Percentiles rank a stretch among this genome's conserved stretches.
phyloP scores from a whole-genome alignment of 2,888 invertebrate genomes.

The Margaritifera margaritifera region DNA sequence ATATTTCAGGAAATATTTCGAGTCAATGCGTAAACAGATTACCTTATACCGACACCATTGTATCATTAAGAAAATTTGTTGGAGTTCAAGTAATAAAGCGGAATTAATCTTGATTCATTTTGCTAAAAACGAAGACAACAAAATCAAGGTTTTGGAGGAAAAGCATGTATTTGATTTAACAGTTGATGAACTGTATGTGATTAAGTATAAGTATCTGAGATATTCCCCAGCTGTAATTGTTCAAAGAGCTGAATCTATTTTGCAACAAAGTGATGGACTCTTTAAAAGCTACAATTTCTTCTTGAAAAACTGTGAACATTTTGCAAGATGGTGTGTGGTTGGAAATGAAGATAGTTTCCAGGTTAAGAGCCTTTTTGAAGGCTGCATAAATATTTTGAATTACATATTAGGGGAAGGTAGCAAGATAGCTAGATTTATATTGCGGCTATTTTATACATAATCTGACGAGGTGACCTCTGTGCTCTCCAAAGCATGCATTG shows the following conservation, averaged over 20 bases:
- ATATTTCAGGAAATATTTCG: slow-evolving; percentile 1
- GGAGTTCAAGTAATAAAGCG: background rate
- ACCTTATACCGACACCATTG: slow-evolving; percentile 13
- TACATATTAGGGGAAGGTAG: slow-evolving; percentile 1
- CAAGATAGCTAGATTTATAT: slow-evolving; percentile 2
- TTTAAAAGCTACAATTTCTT: slow-evolving; percentile 9
- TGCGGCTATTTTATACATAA: slow-evolving; percentile 6
- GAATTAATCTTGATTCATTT: slow-evolving; percentile 15
- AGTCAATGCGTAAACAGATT: background rate
- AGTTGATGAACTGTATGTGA: slow-evolving; percentile 9
- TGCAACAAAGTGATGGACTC: background rate
- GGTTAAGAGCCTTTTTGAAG: slow-evolving; percentile 4
- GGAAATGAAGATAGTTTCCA: slow-evolving; percentile 14
- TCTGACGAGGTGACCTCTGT: slow-evolving; percentile 13
- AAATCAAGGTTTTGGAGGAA: slow-evolving; percentile 5
- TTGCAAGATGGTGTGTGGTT: slow-evolving; percentile 18
- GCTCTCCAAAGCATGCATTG: background rate
- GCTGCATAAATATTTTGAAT: background rate
- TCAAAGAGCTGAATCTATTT: slow-evolving; percentile 14
- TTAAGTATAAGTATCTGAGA: slow-evolving; percentile 6
- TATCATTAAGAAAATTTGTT: slow-evolving; percentile 12
- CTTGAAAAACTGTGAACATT: slow-evolving; percentile 16
- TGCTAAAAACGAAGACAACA: background rate
- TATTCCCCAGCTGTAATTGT: slow-evolving; percentile 10
- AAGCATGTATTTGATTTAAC: slow-evolving; percentile 1